Conservation (phyloP, 2,888 invertebrate genomes). For the Ennomos erosarius region DNA sequence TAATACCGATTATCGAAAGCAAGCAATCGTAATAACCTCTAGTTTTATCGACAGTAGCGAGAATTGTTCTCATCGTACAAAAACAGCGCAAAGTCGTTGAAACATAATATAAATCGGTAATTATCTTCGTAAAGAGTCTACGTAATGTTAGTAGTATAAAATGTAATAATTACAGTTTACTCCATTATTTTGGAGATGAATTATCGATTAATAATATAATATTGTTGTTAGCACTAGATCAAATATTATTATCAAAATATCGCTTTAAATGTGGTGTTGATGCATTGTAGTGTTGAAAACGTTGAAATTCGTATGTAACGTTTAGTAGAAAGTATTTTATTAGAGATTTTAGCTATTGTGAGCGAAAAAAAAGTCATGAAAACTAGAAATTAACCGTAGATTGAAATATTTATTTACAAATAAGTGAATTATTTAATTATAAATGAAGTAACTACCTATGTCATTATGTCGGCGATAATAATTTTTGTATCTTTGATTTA, state of each 20-base stretch:
- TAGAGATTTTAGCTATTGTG: constrained; percentile 12
- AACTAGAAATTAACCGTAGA: constrained; percentile 25
- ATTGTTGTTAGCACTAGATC: constrained; percentile 11
- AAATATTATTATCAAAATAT: constrained; percentile 20
- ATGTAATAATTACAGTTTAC: background rate
- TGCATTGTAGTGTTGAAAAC: constrained; percentile 21
- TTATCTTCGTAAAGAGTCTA: constrained; percentile 29
- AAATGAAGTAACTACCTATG: constrained; percentile 11
- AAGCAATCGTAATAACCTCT: background rate
- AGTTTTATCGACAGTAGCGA: constrained; percentile 20
- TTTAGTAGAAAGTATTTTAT: constrained; percentile 23
- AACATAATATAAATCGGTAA: constrained; percentile 17
- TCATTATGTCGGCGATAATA: constrained; percentile 33
- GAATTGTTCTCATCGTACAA: constrained; percentile 16
- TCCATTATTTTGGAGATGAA: constrained; percentile 11
- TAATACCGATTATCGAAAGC: constrained; percentile 12
- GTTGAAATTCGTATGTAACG: constrained; percentile 21
- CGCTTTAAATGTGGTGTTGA: constrained; percentile 28
- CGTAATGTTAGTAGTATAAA: constrained; percentile 21
- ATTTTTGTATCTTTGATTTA: constrained; percentile 48
- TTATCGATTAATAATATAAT: constrained; percentile 8
- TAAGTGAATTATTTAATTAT: constrained; percentile 37
- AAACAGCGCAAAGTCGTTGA: constrained; percentile 21
- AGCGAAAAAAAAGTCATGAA: constrained; percentile 12
- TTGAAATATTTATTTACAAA: constrained; percentile 39